Evolutionary conservation across 2,888 invertebrate species (phyloP), one percentile per base, ranked within the genome.

Genomic region (Brachyptera putata): DNA sequence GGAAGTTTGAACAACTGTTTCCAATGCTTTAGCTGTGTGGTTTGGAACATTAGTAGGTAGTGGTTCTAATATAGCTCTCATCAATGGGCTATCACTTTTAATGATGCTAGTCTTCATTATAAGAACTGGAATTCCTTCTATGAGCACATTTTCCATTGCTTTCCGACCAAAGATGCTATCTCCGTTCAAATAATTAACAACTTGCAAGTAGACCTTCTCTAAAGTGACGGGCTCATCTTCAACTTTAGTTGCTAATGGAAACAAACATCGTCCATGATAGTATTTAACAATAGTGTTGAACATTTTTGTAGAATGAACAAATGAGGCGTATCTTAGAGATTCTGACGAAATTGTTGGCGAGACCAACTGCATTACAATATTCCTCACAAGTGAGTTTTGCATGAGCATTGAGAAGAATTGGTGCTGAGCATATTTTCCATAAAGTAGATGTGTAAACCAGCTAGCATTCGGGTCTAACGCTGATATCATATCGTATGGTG

Each of bases 401-500:
- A 56, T 48, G 11, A 60, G 41, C 11, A 49, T 26, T 13, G 25
- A 41, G 21, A 64, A 56, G 4, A 64, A 16, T 5, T 62, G 16
- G 34, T 49, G 36, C 41, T 56, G 55, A 11, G 58, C 58, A 36
- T 55, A 46, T 5, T 34, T 18, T 34, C 59, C 39, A 57, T 64
- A 60, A 14, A 64, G 48, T 59, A 58, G 57, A n/a, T 46, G 34
- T 1, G 18, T 34, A 25, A 53, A 62, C 62, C 62, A 62, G 9
- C 7, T 25, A 16, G 64, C 64, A 13, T 37, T 48, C 16, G 64
- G 62, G 53, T 64, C 64, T 9, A 64, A 16, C 21, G 46, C 36
- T n/a, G 62, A 24, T 4, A 64, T 21, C 16, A 63, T 49, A 36
- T 56, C 39, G 21, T 61, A 60, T 34, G 64, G 64, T 16, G 48